Evolutionary conservation across 2,797 vertebrate genomes (phyloP), one percentile per base, ranked within the genome.

Genomic region (Hybognathus amarus): DNA sequence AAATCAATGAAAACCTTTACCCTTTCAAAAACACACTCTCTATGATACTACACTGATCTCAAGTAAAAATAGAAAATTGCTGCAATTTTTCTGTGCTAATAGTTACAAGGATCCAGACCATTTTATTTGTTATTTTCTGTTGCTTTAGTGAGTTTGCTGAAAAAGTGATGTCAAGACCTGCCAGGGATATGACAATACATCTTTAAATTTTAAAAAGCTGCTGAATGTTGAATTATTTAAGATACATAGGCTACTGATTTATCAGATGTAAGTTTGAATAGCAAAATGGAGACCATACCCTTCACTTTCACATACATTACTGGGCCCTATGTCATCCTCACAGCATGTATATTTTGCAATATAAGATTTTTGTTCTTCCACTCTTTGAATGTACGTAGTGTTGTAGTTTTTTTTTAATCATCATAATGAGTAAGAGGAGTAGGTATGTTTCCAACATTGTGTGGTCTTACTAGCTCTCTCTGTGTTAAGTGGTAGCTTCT

Each of bases 131-230:
- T 18, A 27, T 66, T 67, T 52, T 27, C 1, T 82, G 59, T 47
- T 54, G 80, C 36, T 66, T 75, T 6, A 56, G 33, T 27, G 45
- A 24, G 17, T 75, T 15, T 50, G 69, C 30, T 73, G 80, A 38
- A 82, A 74, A 54, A 30, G 45, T 52, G 45, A 33, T 67, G 61
- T 82, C 69, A 66, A 75, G 70, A 82, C 70, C 30, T 67, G 33
- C 7, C 47, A 67, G 30, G 36, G 40, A 73, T 50, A 38, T 73
- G 24, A 47, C 54, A 81, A 63, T 38, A 15, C 4, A 18, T 40
- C 7, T 80, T 45, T 80, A 11, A 22, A 45, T 71, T 42, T 56
- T 59, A 12, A 59, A 70, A 80, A 45, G 52, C 24, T 45, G 11
- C 20, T 47, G 38, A 61, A 71, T 61, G 68, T 20, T 71, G 20